A percentile compares a stretch with the other conserved stretches of the same genome.
phyloP scores from a whole-genome alignment of 1,140 invertebrate genomes.

The Lucilia sericata region DNA sequence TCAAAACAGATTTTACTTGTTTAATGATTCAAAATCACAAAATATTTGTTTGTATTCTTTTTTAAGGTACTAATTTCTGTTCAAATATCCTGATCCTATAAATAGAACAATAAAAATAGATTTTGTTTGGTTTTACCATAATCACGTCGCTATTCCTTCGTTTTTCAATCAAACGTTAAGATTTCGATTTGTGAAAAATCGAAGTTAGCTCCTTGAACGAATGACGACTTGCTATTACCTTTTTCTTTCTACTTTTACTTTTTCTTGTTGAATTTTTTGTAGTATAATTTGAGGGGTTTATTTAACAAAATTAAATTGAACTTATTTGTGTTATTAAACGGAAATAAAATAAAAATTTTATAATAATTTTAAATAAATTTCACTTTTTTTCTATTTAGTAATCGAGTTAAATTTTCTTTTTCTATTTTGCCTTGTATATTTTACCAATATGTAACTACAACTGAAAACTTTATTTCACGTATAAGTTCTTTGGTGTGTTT shows the following conservation, averaged over 20 bases:
- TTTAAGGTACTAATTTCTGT: background rate
- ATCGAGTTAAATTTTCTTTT: background rate
- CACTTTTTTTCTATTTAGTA: background rate
- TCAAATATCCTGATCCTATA: background rate
- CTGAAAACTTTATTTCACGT: slow-evolving; percentile 22
- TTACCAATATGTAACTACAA: slow-evolving; percentile 26
- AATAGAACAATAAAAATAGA: slow-evolving; percentile 3
- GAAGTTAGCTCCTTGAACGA: slow-evolving; percentile 11
- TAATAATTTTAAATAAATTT: slow-evolving; percentile 3
- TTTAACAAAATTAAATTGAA: background rate
- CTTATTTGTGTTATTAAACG: background rate
- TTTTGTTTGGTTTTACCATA: background rate
- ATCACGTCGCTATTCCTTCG: background rate
- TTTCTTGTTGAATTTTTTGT: background rate
- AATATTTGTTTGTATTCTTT: background rate
- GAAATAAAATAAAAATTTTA: background rate
- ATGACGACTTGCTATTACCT: background rate
- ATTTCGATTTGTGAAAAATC: slow-evolving; percentile 21
- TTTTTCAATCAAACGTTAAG: background rate
- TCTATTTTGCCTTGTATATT: background rate
- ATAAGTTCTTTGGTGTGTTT: background rate
- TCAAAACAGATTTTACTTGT: slow-evolving; percentile 4
- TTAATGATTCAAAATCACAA: background rate
- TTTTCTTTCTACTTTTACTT: background rate
- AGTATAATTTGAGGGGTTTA: background rate